Conservation (phyloP, 2,888 invertebrate genomes). For the Erpobdella octoculata region DNA sequence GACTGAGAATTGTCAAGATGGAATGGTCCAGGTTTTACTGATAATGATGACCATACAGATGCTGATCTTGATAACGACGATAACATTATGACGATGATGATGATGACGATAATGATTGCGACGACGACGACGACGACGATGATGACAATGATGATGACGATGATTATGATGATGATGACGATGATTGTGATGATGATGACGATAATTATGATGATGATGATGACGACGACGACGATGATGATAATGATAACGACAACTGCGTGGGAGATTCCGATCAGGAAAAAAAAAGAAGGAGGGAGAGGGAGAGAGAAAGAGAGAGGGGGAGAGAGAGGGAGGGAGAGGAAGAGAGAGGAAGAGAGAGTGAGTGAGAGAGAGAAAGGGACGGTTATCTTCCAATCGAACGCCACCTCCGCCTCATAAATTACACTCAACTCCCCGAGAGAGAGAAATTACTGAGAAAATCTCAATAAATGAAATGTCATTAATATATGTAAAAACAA, state of each 20-base stretch:
- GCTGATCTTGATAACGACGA: background rate
- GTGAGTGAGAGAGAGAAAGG: background rate
- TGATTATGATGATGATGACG: background rate
- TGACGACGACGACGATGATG: slow-evolving; percentile 18
- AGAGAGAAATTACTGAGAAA: too few relatives aligned
- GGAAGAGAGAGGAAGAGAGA: background rate
- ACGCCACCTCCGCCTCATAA: background rate
- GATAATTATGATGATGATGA: slow-evolving; percentile 9
- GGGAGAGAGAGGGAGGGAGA: background rate
- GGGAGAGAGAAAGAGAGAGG: background rate
- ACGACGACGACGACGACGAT: too few relatives aligned
- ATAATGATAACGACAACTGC: slow-evolving; percentile 11
- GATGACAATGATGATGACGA: background rate
- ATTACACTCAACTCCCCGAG: too few relatives aligned
- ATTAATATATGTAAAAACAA: background rate
- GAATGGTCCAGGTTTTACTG: background rate
- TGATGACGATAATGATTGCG: background rate
- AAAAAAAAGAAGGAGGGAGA: background rate
- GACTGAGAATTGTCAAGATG: too few relatives aligned
- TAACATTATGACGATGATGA: background rate
- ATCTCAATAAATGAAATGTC: too few relatives aligned
- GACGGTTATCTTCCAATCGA: background rate
- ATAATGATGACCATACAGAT: background rate
- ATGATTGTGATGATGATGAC: background rate
- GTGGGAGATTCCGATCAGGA: background rate